Conservation (phyloP, 2,113 vertebrate genomes). For the Tragelaphus imberbis region DNA sequence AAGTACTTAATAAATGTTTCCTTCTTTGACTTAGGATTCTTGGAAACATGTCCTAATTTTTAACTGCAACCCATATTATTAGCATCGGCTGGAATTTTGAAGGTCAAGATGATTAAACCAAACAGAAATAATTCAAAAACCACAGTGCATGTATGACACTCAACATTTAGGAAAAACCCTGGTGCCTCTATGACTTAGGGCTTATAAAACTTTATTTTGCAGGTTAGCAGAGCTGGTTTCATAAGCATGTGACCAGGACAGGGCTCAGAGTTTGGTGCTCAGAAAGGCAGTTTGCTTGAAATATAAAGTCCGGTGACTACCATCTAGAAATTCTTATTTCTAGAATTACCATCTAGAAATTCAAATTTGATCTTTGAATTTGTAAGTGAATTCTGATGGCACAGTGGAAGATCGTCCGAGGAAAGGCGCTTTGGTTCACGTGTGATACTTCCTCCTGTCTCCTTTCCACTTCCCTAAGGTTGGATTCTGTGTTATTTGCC, state of each 20-base stretch:
- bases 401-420: background rate
- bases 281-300: background rate
- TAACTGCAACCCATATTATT: background rate
- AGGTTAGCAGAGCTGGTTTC: background rate
- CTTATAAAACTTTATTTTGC: background rate
- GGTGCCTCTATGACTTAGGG: background rate
- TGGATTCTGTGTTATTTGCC: background rate
- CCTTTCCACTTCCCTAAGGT: too few species aligned
- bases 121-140: background rate
- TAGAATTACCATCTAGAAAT: background rate
- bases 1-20: background rate
- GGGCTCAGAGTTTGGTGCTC: background rate
- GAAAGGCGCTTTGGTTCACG: background rate
- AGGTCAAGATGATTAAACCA: background rate
- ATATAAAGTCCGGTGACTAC: background rate
- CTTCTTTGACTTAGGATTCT: background rate
- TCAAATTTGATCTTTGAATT: background rate
- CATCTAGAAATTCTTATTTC: background rate
- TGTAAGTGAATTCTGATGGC: background rate
- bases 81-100: background rate
- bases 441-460: background rate
- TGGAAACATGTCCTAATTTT: background rate
- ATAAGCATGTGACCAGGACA: background rate
- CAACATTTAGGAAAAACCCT: background rate
- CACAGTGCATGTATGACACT: rapidly evolving